Evolutionary conservation across 2,113 vertebrate genomes (phyloP), one percentile per base, ranked within the genome.

Genomic region (Dicrurus megarhynchus): DNA sequence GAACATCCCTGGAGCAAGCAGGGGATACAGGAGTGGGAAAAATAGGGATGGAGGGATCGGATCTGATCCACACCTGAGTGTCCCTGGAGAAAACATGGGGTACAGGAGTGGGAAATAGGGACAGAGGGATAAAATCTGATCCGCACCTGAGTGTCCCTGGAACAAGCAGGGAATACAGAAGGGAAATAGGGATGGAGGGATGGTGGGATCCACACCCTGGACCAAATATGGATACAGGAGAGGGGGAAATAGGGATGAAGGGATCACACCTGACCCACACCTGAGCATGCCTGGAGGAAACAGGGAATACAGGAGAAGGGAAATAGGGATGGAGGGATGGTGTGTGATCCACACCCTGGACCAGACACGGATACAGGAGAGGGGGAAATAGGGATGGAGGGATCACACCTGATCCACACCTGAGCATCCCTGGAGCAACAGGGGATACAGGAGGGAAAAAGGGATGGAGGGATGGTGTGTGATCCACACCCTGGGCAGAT

Each of bases 391-490:
- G 13, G 16, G 49, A 41, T 41, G 11, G 21, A 6, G 11, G 32
- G 46, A 41, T 60, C 3, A 7, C 1, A 2, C 0, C 35, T 65
- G 76, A 13, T 2, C n/a, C 52, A 33, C 28, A 21, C 2, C 27
- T 39, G 57, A 12, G 18, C 24, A 49, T 37, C 21, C 16, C 27
- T 14, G 44, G 21, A 60, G 1, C 1, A 32, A 49, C 8, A 5
- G 14, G 1, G 27, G 32, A 16, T 37, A 8, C 12, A 56, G 28
- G 35, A 57, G 52, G 28, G 2, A 50, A 55, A 33, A 1, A 9
- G 4, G 20, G 30, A 28, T 22, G 75, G 32, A 3, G 6, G 37
- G 33, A 50, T 41, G 9, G 3, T 0, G 3, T 0, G 26, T 33
- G 42, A 14, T 4, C 42, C 33, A 18, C 19, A 19, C 6, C 44